A percentile compares a stretch with the other conserved stretches of the same genome.
phyloP scores from a whole-genome alignment of 2,113 vertebrate genomes.

The Callopanchax toddi region DNA sequence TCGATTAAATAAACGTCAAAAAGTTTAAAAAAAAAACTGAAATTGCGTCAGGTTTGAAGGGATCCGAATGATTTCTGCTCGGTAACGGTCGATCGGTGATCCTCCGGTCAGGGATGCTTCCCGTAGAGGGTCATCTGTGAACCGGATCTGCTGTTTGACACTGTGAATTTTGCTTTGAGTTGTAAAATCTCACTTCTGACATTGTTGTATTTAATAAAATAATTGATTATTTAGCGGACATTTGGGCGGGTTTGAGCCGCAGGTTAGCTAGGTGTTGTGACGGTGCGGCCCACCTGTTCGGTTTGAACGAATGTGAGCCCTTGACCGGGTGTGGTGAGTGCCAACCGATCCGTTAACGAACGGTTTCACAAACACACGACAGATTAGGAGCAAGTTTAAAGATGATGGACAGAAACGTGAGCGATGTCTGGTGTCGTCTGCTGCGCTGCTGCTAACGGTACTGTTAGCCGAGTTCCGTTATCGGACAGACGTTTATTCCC shows the following conservation, averaged over 20 bases:
- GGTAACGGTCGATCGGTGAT: constrained; percentile 18
- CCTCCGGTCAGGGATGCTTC: constrained; percentile 36
- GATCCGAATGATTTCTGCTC: not conserved
- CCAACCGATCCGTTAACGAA: not conserved
- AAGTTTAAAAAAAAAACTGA: not conserved
- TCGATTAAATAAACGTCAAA: not conserved
- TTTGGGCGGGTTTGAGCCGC: too few relatives aligned
- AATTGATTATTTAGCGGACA: not conserved
- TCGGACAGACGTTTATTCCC: too few relatives aligned
- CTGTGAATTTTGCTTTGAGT: not conserved
- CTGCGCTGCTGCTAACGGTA: constrained; percentile 23
- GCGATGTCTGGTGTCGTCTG: not conserved
- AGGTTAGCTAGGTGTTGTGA: constrained; percentile 20
- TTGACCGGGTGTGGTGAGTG: constrained; percentile 12
- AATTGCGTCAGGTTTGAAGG: accelerated
- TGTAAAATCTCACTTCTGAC: not conserved
- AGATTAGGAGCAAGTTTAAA: accelerated
- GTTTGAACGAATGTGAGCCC: constrained; percentile 8
- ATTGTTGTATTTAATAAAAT: too few relatives aligned
- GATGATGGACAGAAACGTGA: not conserved
- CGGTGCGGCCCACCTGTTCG: constrained; percentile 74
- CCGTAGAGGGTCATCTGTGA: constrained; percentile 1
- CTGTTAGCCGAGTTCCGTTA: constrained; percentile 29
- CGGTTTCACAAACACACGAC: too few relatives aligned
- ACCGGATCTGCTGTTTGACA: not conserved